Conservation (phyloP, 2,797 vertebrate species). For the Echiichthys vipera region DNA sequence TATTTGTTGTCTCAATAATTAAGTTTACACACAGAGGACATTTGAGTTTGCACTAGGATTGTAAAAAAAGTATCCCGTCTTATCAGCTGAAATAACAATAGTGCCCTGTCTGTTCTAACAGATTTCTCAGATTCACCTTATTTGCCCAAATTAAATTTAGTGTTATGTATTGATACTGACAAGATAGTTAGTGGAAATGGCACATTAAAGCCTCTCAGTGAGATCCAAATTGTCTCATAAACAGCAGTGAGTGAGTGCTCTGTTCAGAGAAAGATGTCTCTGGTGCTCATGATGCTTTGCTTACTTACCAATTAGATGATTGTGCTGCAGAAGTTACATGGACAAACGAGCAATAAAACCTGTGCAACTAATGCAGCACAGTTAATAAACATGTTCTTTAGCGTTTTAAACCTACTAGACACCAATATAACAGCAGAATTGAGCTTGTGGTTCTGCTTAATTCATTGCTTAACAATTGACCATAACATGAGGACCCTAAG, state of each 20-base stretch:
- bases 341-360: background rate
- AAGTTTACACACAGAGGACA: background rate
- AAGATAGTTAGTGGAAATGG: background rate
- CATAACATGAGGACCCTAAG: background rate
- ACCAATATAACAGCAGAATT: background rate
- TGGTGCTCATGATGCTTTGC: too few relatives aligned
- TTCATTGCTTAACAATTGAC: background rate
- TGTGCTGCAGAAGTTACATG: too few relatives aligned
- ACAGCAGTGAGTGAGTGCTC: conserved; percentile 1
- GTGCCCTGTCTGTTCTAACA: background rate
- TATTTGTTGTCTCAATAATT: background rate
- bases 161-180: background rate
- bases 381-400: background rate
- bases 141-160: background rate
- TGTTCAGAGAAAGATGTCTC: background rate
- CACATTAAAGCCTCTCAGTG: background rate
- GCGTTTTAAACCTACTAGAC: background rate
- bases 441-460: background rate
- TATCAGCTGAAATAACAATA: background rate
- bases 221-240: background rate
- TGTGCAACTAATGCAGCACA: background rate
- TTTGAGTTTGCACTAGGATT: background rate
- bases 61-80: background rate
- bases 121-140: background rate
- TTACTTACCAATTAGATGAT: background rate